Evolutionary conservation across 2,888 invertebrate species (phyloP), one percentile per base, ranked within the genome.

Genomic region (Yponomeuta plumbellus): DNA sequence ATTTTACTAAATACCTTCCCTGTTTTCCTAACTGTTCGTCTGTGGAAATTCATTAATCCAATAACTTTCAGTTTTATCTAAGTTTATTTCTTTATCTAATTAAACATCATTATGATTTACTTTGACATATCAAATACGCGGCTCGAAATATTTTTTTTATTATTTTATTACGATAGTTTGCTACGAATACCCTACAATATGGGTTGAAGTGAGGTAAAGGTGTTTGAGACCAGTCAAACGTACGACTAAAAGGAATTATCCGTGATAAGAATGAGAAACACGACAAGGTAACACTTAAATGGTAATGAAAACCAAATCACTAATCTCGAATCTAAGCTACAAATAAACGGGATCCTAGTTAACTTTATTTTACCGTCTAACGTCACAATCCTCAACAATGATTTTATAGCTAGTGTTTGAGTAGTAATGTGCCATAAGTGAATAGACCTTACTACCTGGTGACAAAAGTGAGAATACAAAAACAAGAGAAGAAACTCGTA

Each of bases 61-160:
- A 80, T 86, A 83, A 85, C 80, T 85, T 79, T 82, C 84, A 82
- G 80, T 87, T 11, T 52, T 87, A 88, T 82, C 89, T 90, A 87
- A 84, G 79, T 86, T 52, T 80, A 81, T 85, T 72, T 52, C 17
- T 76, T 81, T 86, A 89, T 81, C 88, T 90, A 87, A 86, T 85
- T 67, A 84, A 84, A 81, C 84, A 86, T 88, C 86, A 88, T 89
- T 80, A 88, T 88, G 88, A 84, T 74, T 89, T 90, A 90, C 90
- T 88, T 90, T 91, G 89, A 91, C 91, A 91, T 91, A 91, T 91
- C 82, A 85, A 88, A 84, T 85, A 91, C 91, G 91, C 91, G 91
- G 91, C 91, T 91, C 91, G 89, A 90, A 89, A 87, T 88, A 79
- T 88, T 83, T 83, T 85, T 84, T 76, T 84, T 84, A 83, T 81